Conservation (phyloP, 2,113 vertebrate genomes). For the Pelobates fuscus region DNA sequence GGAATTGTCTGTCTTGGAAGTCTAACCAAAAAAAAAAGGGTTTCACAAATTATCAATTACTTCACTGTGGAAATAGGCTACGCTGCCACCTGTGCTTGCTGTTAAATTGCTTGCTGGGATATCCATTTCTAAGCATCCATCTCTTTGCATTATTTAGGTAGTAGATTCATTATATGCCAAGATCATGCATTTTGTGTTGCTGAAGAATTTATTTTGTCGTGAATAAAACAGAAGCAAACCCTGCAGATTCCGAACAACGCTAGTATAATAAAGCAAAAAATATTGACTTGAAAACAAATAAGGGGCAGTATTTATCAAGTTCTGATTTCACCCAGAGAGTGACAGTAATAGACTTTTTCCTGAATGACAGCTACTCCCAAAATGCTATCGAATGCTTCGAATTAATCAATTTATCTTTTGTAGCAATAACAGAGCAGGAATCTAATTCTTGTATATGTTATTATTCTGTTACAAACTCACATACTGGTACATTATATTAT, state of each 20-base stretch:
- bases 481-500: too few relatives aligned
- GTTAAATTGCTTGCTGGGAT: conserved; percentile 46
- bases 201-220: conserved; percentile 37
- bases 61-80: conserved; percentile 46
- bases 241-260: conserved; percentile 2
- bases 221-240: conserved; percentile 33
- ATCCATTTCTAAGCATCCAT: conserved; percentile 39
- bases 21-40: conserved; percentile 45
- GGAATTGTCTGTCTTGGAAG: conserved; percentile 55
- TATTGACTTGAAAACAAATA: background rate
- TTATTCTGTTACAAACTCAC: too few relatives aligned
- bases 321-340: background rate
- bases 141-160: conserved; percentile 47
- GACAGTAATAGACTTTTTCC: background rate
- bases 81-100: conserved; percentile 50
- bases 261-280: conserved; percentile 14
- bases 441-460: too few relatives aligned
- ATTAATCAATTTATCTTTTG: too few relatives aligned
- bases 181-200: conserved; percentile 39
- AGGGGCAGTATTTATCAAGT: conserved; percentile 23
- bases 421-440: too few relatives aligned
- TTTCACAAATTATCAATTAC: conserved; percentile 60
- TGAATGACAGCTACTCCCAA: background rate
- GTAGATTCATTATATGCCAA: conserved; percentile 47
- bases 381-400: background rate